Base-by-base conservation (phyloP, 2,113 vertebrate species). In the Dipodomys ordii region DNA sequence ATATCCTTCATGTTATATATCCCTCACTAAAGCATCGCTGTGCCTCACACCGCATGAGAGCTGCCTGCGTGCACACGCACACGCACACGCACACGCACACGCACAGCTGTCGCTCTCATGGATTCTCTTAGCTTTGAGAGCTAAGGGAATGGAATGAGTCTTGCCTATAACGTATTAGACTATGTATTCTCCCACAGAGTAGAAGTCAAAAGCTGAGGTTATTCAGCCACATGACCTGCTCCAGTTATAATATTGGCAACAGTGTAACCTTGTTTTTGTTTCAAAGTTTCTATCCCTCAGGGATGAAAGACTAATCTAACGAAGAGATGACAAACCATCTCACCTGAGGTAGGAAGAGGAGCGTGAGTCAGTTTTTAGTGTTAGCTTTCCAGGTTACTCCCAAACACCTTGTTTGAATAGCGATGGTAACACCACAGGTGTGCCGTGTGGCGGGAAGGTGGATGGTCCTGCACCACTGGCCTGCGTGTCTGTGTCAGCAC, bases 401-500 rank as follows among this genome's bases (percentile, higher is more conserved):
- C 22, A 83, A 90, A 13, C 8, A 87, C 49, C 6, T 35, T 71
- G 91, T 86, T 30, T 73, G 53, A 86, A 83, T 73, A 46, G 53
- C 11, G 11, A 84, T 83, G 83, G 49, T 49, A 73, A 94, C 67
- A 22, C 9, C 46, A 73, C 85, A 27, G 60, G 30, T 6, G 23
- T 64, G 44, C 18, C 83, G 6, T 71, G 67, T 39, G 53, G 79
- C 35, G 78, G 71, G 88, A 89, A 49, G 44, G 20, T 65, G 77
- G 89, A 62, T 81, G 60, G 83, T 82, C 86, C 91, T 46, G 2
- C 49, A 39, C 86, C 78, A 27, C 83, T 62, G 92, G 69, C 64
- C 92, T 82, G 27, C 19, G 32, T 89, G 71, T 53, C 81, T 87
- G 60, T 96, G 69, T 90, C 87, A 95, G 85, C 87, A 76, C 69